Percentiles rank a stretch among this genome's conserved stretches.
phyloP scores from a whole-genome alignment of 1,140 invertebrate genomes.

The Monochamus saltuarius region DNA sequence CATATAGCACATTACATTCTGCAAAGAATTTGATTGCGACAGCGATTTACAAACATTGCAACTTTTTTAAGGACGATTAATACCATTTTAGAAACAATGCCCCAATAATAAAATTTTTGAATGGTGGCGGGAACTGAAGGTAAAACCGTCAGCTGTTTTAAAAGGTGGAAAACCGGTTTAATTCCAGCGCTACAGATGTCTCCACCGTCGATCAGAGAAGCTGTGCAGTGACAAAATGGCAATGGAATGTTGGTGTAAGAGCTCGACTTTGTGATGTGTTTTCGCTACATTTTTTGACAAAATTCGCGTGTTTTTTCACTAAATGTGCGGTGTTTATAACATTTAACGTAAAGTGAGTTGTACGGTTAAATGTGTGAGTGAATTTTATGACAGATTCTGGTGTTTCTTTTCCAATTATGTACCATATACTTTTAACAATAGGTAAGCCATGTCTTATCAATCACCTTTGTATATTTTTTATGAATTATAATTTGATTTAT shows the following conservation, averaged over 20 bases:
- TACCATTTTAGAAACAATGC: too few species aligned
- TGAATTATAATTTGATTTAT: constrained; percentile 40
- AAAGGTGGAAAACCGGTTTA: constrained; percentile 5
- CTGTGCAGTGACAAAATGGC: constrained; percentile 48
- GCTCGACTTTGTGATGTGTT: constrained; percentile 34
- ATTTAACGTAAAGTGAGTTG: constrained; percentile 29
- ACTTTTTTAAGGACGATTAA: too few species aligned
- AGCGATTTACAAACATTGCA: too few species aligned
- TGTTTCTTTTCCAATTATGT: constrained; percentile 35
- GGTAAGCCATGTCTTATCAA: constrained; percentile 49
- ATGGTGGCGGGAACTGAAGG: neutral
- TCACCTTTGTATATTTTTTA: constrained; percentile 46
- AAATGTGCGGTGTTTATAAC: constrained; percentile 22
- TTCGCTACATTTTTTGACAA: constrained; percentile 21
- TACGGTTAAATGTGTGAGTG: constrained; percentile 28
- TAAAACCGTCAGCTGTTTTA: constrained; percentile 13
- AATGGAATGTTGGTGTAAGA: constrained; percentile 46
- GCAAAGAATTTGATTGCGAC: too few species aligned
- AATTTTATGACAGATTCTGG: constrained; percentile 22
- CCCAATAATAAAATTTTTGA: too few species aligned
- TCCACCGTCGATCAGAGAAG: constrained; percentile 22
- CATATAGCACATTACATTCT: too few species aligned
- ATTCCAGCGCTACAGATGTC: constrained; percentile 17
- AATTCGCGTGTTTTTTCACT: constrained; percentile 18
- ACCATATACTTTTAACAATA: constrained; percentile 47